Evolutionary conservation across 2,113 vertebrate species (phyloP).

Genomic region (Arenaria interpres): DNA sequence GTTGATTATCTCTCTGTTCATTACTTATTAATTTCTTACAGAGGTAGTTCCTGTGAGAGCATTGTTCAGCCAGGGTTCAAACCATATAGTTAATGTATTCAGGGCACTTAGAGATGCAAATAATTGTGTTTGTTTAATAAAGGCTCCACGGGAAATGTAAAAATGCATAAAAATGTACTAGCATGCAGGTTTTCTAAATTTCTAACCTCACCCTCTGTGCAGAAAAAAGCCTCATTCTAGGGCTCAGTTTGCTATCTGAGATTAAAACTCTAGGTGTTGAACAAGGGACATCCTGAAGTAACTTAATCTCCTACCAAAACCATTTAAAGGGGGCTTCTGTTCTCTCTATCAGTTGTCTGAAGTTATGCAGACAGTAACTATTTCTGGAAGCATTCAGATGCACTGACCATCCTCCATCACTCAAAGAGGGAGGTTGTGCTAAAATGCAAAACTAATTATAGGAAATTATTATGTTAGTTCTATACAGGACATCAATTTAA

Average conservation of each 20-base stretch:
- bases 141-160: neutral
- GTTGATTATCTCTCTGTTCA: neutral
- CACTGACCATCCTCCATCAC: neutral
- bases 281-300: neutral
- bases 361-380: neutral
- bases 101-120: neutral
- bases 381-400: neutral
- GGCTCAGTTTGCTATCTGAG: neutral
- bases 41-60: fast-evolving
- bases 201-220: neutral
- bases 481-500: neutral
- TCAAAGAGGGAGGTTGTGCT: neutral
- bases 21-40: neutral
- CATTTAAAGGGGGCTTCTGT: neutral
- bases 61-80: neutral
- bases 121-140: neutral
- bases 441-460: neutral
- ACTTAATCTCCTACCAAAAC: neutral
- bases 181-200: neutral
- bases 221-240: neutral
- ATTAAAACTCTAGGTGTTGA: neutral
- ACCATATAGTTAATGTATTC: neutral
- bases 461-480: neutral
- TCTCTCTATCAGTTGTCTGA: neutral
- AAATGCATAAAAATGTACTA: neutral